Percentiles rank a stretch among this genome's conserved stretches.
Conservation (phyloP, 2,113 vertebrate genomes). For the Eublepharis macularius region DNA sequence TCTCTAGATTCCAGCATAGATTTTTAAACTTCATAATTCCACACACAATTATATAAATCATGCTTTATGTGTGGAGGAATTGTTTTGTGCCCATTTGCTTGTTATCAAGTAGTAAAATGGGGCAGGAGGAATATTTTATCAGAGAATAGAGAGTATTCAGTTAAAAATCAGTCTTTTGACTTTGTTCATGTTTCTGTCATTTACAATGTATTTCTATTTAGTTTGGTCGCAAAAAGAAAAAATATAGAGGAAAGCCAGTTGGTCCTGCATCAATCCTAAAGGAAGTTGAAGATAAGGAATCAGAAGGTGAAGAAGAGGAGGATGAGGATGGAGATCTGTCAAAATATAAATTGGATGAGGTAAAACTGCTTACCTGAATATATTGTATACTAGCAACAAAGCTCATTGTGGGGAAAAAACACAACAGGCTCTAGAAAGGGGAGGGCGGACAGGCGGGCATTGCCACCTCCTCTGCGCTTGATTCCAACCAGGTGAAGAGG, state of each 20-base stretch:
- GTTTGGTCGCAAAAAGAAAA: slow-evolving; percentile 99
- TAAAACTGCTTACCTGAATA: background rate
- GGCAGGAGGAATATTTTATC: background rate
- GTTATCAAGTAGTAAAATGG: background rate
- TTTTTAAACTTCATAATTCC: background rate
- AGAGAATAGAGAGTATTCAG: background rate
- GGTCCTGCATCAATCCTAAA: slow-evolving; percentile 83
- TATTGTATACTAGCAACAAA: too few species aligned
- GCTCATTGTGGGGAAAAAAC: too few species aligned
- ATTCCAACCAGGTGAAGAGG: too few species aligned
- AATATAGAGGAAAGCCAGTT: slow-evolving; percentile 87
- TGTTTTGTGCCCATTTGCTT: background rate
- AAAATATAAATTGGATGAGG: slow-evolving; percentile 96
- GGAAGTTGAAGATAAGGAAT: slow-evolving; percentile 89
- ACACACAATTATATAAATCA: background rate
- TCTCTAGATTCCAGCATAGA: background rate
- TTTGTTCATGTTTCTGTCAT: background rate
- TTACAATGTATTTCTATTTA: slow-evolving; percentile 54
- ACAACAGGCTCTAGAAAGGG: too few species aligned
- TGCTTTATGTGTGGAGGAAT: background rate
- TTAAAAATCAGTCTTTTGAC: background rate
- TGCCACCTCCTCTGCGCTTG: too few species aligned
- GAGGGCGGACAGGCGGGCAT: too few species aligned
- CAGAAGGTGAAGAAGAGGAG: slow-evolving; percentile 90
- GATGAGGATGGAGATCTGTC: slow-evolving; percentile 97